phyloP scores from a whole-genome alignment of 1,140 invertebrate species.

The Delia radicum region DNA sequence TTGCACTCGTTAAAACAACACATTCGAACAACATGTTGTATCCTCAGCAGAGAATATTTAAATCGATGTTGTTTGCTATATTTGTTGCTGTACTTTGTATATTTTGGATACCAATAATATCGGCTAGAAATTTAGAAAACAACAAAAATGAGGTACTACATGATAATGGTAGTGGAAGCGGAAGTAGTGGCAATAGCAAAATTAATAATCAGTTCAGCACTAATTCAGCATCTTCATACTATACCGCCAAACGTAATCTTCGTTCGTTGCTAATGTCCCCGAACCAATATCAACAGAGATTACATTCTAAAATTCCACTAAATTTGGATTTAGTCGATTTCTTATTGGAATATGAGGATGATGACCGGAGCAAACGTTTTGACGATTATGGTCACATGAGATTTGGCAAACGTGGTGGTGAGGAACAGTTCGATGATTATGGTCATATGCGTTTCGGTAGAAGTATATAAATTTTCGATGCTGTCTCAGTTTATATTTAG shows the following conservation, averaged over 20 bases:
- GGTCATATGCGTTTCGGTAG: conserved; percentile 67
- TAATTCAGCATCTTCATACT: background rate
- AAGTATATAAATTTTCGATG: conserved; percentile 21
- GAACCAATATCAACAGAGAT: background rate
- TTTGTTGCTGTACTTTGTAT: background rate
- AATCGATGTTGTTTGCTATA: background rate
- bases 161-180: background rate
- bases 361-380: conserved; percentile 59
- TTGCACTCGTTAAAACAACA: background rate
- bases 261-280: background rate
- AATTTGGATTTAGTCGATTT: conserved; percentile 54
- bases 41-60: background rate
- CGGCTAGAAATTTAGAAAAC: conserved; percentile 10
- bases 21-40: conserved; percentile 1
- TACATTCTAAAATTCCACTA: conserved; percentile 37
- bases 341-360: conserved; percentile 59
- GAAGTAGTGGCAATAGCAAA: background rate
- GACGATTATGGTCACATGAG: conserved; percentile 68
- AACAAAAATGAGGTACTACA: background rate
- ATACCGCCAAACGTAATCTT: background rate
- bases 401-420: conserved; percentile 61
- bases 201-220: background rate
- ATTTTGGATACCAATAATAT: background rate
- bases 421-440: conserved; percentile 62
- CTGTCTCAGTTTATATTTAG: background rate